These are phyloP conservation scores for Psilopogon haemacephalus DNA, from an alignment of 2,113 vertebrate genomes.

Conservation along the genomic window DNA sequence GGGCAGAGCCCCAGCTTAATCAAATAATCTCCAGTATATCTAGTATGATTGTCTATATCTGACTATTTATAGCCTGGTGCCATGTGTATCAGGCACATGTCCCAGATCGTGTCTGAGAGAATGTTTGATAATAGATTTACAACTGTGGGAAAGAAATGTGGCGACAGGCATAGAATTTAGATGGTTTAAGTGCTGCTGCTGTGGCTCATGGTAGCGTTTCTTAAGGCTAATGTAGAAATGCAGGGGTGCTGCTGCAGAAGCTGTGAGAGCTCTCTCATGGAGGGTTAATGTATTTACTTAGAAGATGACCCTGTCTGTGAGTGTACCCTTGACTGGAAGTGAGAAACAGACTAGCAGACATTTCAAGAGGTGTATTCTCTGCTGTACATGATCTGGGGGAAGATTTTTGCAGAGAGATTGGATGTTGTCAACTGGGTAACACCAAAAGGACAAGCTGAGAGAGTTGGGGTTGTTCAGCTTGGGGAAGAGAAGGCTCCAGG, in stretches of 20 bases:
- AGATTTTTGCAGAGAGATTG: neutral
- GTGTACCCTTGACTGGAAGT: neutral
- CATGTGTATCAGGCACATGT: neutral
- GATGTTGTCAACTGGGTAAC: no score
- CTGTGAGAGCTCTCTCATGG: neutral
- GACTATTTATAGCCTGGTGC: constrained; percentile 21
- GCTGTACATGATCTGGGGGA: neutral
- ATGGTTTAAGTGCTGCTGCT: neutral
- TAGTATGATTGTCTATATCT: neutral
- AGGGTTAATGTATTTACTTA: neutral
- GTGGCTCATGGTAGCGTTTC: neutral
- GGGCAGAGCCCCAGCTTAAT: neutral
- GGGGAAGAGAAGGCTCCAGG: no score
- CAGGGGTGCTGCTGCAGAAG: neutral
- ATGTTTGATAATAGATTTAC: constrained; percentile 40
- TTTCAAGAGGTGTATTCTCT: neutral
- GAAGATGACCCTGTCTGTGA: neutral
- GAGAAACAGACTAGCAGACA: neutral
- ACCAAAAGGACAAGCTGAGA: no score
- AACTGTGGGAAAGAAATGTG: neutral
- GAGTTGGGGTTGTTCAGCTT: no score
- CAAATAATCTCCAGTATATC: constrained; percentile 1
- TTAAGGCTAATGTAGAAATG: neutral
- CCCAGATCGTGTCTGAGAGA: neutral
- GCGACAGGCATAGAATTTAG: neutral